Evolutionary conservation across 2,113 vertebrate genomes (phyloP).

Genomic region (Phyllostomus hastatus): DNA sequence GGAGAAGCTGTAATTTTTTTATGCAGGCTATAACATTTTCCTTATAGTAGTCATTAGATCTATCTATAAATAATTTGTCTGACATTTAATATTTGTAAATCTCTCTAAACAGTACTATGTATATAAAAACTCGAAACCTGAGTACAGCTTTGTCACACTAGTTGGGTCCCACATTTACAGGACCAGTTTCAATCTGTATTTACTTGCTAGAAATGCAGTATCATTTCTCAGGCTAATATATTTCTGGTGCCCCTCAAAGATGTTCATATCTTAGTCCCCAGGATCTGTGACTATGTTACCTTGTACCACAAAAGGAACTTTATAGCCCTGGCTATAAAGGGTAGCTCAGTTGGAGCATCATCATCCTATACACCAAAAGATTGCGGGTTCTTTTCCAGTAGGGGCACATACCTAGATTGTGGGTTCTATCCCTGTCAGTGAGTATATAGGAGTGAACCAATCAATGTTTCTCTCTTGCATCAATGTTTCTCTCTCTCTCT

Average conservation of each 20-base stretch:
- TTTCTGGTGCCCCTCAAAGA: background rate
- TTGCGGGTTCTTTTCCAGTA: too few species aligned
- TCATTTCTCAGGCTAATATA: background rate
- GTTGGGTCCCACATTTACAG: background rate
- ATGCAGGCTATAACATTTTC: background rate
- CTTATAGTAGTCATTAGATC: background rate
- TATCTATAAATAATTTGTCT: conserved; percentile 18
- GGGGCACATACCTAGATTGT: too few species aligned
- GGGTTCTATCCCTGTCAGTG: too few species aligned
- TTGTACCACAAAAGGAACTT: background rate
- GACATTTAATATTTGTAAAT: background rate
- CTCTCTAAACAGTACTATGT: background rate
- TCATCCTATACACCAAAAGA: too few species aligned
- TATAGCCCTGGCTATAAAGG: background rate
- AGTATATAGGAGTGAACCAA: too few species aligned
- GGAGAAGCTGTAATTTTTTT: background rate
- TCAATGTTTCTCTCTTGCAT: too few species aligned
- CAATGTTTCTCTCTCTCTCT: too few species aligned
- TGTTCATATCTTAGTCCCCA: background rate
- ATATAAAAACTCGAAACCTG: background rate
- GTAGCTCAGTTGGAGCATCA: too few species aligned
- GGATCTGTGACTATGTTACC: background rate
- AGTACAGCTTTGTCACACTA: background rate
- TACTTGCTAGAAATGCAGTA: background rate
- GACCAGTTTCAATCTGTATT: background rate